phyloP scores from a whole-genome alignment of 1,140 invertebrate species.

The Drosophila bifasciata region DNA sequence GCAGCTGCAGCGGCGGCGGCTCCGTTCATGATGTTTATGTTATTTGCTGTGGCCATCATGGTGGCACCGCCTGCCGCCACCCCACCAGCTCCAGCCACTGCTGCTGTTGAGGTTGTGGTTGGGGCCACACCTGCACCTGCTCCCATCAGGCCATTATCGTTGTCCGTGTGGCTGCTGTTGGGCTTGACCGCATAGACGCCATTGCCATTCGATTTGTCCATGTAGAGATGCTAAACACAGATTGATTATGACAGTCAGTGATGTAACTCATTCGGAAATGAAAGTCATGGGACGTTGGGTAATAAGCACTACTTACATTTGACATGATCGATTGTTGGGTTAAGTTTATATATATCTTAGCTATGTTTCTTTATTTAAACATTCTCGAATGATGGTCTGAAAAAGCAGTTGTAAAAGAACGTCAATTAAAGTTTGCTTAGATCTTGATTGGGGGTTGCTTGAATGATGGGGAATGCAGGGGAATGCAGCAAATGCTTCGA shows the following conservation, averaged over 20 bases:
- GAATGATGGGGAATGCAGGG: slow-evolving; percentile 14
- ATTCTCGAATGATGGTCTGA: slow-evolving; percentile 61
- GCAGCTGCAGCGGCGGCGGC: slow-evolving; percentile 59
- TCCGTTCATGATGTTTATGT: slow-evolving; percentile 69
- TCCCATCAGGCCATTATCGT: slow-evolving; percentile 42
- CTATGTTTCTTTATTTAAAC: slow-evolving; percentile 26
- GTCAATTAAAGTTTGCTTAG: slow-evolving; percentile 32
- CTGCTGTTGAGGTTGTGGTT: slow-evolving; percentile 35
- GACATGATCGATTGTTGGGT: slow-evolving; percentile 45
- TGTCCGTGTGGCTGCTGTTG: slow-evolving; percentile 54
- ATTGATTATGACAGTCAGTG: slow-evolving; percentile 1
- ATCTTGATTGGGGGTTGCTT: neutral
- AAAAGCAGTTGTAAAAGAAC: slow-evolving; percentile 32
- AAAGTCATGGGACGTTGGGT: neutral
- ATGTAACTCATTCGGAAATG: neutral
- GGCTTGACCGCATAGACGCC: slow-evolving; percentile 67
- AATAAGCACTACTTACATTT: slow-evolving; percentile 48
- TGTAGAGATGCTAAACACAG: slow-evolving; percentile 64
- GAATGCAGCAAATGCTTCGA: slow-evolving; percentile 29
- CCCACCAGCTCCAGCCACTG: slow-evolving; percentile 9
- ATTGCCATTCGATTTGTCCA: slow-evolving; percentile 83
- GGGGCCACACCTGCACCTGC: slow-evolving; percentile 20
- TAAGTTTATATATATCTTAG: slow-evolving; percentile 2
- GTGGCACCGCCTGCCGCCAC: slow-evolving; percentile 19
- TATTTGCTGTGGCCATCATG: slow-evolving; percentile 43